Conservation (phyloP, 2,113 vertebrate species). For the Cyanoramphus novaezelandiae region DNA sequence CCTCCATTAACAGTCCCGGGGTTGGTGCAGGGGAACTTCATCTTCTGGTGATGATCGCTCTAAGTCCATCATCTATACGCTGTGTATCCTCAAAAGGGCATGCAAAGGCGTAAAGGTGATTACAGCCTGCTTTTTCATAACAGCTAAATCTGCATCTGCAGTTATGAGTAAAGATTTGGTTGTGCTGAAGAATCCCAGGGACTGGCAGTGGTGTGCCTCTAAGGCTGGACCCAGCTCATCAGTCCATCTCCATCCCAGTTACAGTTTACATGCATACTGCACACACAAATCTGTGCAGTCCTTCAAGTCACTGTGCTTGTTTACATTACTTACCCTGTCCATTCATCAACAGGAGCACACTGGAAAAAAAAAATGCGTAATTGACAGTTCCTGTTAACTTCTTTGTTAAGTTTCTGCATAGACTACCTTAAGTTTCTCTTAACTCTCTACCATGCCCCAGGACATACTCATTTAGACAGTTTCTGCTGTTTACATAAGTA, state of each 20-base stretch:
- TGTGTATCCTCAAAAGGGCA: not conserved
- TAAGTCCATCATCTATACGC: not conserved
- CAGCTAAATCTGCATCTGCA: not conserved
- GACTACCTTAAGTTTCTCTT: not conserved
- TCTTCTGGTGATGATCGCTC: not conserved
- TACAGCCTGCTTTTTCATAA: not conserved
- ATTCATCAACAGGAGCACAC: not conserved
- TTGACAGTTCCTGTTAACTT: not conserved
- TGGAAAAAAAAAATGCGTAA: not conserved
- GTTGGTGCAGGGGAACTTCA: not conserved
- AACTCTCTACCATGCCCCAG: not conserved
- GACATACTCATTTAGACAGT: not conserved
- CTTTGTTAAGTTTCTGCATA: not conserved
- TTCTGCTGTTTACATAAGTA: not conserved
- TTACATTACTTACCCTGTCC: not conserved
- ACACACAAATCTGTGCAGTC: rapidly evolving
- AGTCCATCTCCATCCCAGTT: not conserved
- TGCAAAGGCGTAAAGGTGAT: not conserved
- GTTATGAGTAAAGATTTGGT: not conserved
- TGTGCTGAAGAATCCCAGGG: not conserved
- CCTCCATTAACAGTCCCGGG: not conserved
- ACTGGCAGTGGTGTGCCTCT: not conserved
- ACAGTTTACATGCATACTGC: not conserved
- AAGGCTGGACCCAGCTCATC: not conserved
- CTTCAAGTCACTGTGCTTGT: not conserved